Conservation (phyloP, 2,797 vertebrate species). For the Peromyscus aztecus region DNA sequence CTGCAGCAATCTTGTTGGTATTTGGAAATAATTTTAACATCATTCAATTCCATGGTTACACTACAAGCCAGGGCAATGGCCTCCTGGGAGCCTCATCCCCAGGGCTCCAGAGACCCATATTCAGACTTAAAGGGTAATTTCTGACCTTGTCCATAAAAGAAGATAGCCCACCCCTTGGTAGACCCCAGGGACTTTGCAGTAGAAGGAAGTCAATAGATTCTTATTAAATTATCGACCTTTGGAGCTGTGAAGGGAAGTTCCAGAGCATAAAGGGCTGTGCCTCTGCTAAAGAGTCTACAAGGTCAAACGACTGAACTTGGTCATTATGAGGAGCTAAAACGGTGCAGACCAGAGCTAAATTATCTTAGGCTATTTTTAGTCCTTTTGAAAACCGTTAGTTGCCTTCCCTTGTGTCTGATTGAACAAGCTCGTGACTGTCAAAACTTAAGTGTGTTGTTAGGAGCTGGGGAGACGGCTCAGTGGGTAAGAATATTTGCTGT, state of each 20-base stretch:
- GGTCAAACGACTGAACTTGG: not conserved
- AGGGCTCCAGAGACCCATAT: not conserved
- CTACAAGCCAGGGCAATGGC: not conserved
- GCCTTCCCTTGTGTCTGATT: not conserved
- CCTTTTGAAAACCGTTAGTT: not conserved
- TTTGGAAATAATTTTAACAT: conserved; percentile 41
- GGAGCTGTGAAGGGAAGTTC: not conserved
- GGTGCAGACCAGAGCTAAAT: not conserved
- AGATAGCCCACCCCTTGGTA: not conserved
- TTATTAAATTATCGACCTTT: not conserved
- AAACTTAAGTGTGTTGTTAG: not conserved
- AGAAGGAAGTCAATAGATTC: not conserved
- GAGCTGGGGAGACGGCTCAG: not conserved
- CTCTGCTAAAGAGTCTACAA: not conserved
- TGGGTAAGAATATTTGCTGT: not conserved
- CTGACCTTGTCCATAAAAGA: not conserved
- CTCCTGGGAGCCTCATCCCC: not conserved
- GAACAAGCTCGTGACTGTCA: not conserved
- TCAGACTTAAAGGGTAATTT: not conserved
- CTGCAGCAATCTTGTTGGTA: not conserved
- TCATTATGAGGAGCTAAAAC: not conserved
- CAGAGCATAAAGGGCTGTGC: not conserved
- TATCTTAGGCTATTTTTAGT: not conserved
- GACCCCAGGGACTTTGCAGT: not conserved
- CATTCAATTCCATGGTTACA: not conserved